A percentile compares a stretch with the other conserved stretches of the same genome.
phyloP scores from a whole-genome alignment of 1,140 invertebrate species.

The Danaus melanippus region DNA sequence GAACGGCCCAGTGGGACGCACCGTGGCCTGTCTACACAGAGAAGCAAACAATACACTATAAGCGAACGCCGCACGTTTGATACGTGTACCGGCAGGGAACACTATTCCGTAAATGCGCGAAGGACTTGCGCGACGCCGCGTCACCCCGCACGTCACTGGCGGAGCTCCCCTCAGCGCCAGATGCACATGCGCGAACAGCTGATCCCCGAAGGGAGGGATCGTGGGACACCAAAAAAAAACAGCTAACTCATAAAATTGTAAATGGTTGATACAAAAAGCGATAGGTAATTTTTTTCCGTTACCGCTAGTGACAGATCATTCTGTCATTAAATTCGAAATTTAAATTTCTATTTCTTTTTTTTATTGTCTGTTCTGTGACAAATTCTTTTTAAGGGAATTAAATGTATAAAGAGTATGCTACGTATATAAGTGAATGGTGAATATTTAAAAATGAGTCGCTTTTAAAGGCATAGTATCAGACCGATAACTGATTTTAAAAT shows the following conservation, averaged over 20 bases:
- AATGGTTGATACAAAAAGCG: conserved; percentile 18
- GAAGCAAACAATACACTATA: conserved; percentile 32
- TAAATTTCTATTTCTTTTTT: too few species aligned
- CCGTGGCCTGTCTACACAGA: conserved; percentile 32
- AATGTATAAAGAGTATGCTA: too few species aligned
- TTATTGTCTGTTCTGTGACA: too few species aligned
- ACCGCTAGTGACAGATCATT: conserved; percentile 18
- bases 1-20: conserved; percentile 50
- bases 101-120: conserved; percentile 46
- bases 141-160: conserved; percentile 38
- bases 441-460: too few species aligned
- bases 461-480: too few species aligned
- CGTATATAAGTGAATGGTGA: too few species aligned
- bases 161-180: conserved; percentile 37
- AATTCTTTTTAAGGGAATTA: too few species aligned
- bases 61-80: conserved; percentile 27
- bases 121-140: conserved; percentile 35
- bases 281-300: conserved; percentile 5
- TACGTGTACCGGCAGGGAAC: conserved; percentile 36
- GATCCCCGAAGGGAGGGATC: conserved; percentile 44
- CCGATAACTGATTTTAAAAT: too few species aligned
- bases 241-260: conserved; percentile 26
- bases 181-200: conserved; percentile 68
- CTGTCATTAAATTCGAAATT: too few species aligned
- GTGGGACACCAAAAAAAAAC: conserved; percentile 32